These are phyloP conservation scores for Diarsia brunnea DNA, from an alignment of 2,888 invertebrate species.

Conservation along the genomic window DNA sequence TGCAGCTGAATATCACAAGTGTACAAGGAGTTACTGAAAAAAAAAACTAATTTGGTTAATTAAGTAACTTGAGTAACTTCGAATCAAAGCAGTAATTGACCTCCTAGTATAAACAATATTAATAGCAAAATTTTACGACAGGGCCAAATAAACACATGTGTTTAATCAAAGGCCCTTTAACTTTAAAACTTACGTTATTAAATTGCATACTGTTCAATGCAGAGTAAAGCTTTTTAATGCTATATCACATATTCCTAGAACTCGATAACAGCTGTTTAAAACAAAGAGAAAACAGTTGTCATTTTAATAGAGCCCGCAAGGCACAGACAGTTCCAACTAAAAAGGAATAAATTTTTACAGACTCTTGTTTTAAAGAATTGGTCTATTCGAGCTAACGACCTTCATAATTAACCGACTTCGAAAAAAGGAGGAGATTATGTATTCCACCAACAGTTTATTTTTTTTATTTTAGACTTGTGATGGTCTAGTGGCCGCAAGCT, in stretches of 20 bases:
- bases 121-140: background rate
- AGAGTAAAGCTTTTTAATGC: constrained; percentile 11
- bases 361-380: background rate
- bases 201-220: background rate
- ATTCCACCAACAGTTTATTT: too few species aligned
- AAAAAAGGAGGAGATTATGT: too few species aligned
- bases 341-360: constrained; percentile 13
- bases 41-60: background rate
- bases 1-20: background rate
- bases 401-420: too few species aligned
- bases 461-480: background rate
- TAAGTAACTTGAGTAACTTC: background rate
- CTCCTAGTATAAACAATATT: background rate
- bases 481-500: background rate
- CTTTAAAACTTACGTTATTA: background rate
- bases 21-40: background rate
- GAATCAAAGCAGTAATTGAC: background rate
- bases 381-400: background rate
- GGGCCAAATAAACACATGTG: background rate
- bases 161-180: background rate
- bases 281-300: constrained; percentile 27
- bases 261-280: constrained; percentile 18
- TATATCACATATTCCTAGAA: constrained; percentile 20
- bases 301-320: constrained; percentile 32
- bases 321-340: constrained; percentile 25